Conservation (phyloP, 1,140 invertebrate genomes). For the Caenorhabditis elegans region DNA sequence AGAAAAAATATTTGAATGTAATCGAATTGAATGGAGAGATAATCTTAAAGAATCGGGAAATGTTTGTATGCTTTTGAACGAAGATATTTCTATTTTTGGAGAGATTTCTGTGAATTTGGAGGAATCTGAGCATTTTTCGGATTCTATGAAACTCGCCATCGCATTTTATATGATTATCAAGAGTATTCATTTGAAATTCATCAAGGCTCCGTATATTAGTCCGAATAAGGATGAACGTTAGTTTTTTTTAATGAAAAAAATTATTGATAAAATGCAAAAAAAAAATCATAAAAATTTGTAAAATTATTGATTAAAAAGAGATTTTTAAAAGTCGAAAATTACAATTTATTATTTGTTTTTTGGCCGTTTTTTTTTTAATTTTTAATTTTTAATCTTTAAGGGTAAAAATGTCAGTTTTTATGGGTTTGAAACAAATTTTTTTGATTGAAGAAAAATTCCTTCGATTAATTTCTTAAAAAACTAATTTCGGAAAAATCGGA, state of each 20-base stretch:
- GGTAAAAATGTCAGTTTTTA: too few relatives aligned
- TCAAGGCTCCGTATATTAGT: constrained; percentile 40
- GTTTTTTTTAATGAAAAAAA: not conserved
- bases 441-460: too few relatives aligned
- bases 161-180: constrained; percentile 40
- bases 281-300: too few relatives aligned
- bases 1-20: not conserved
- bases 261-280: too few relatives aligned
- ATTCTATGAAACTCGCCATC: constrained; percentile 25
- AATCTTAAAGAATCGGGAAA: constrained; percentile 17
- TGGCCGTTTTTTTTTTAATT: too few relatives aligned
- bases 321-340: too few relatives aligned
- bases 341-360: too few relatives aligned
- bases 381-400: too few relatives aligned
- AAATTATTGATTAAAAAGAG: too few relatives aligned
- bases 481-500: too few relatives aligned
- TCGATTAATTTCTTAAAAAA: too few relatives aligned
- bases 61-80: not conserved
- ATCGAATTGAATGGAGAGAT: constrained; percentile 38
- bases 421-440: too few relatives aligned
- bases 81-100: not conserved
- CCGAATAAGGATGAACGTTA: constrained; percentile 21
- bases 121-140: not conserved
- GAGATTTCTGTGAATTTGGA: not conserved
- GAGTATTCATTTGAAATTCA: constrained; percentile 39